phyloP scores from a whole-genome alignment of 2,797 vertebrate species.

The Notoglanidium macrostoma region DNA sequence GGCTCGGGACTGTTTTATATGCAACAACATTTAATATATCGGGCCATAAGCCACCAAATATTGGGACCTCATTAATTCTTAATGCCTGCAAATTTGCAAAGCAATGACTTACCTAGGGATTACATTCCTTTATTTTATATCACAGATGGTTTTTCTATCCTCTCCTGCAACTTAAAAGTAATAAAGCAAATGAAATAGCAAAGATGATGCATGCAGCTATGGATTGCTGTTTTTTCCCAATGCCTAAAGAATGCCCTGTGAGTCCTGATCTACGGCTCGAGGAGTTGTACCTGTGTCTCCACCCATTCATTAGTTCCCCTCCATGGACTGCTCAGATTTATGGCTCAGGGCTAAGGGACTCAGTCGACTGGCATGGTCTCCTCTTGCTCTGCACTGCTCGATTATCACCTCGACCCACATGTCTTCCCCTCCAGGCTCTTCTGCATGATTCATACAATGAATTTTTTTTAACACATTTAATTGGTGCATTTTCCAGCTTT shows the following conservation, averaged over 20 bases:
- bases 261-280: conserved; percentile 29
- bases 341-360: conserved; percentile 50
- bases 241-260: background rate
- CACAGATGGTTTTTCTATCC: background rate
- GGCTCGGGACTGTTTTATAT: background rate
- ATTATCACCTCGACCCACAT: conserved; percentile 55
- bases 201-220: background rate
- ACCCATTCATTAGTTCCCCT: conserved; percentile 52
- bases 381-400: conserved; percentile 46
- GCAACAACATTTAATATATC: conserved; percentile 21
- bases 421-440: conserved; percentile 42
- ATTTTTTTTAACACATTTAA: conserved; percentile 14
- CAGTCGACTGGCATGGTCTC: conserved; percentile 51
- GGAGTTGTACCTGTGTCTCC: conserved; percentile 47
- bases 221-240: background rate
- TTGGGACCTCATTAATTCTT: conserved; percentile 33
- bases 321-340: conserved; percentile 46
- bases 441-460: conserved; percentile 30
- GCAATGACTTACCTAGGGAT: conserved; percentile 16
- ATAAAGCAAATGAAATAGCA: background rate
- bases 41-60: conserved; percentile 16
- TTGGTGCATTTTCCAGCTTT: conserved; percentile 2
- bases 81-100: conserved; percentile 31
- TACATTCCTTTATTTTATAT: conserved; percentile 25
- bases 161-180: conserved; percentile 3